Evolutionary conservation across 1,140 invertebrate species (phyloP), one percentile per base, ranked within the genome.

Genomic region (Drosophila kurseongensis): DNA sequence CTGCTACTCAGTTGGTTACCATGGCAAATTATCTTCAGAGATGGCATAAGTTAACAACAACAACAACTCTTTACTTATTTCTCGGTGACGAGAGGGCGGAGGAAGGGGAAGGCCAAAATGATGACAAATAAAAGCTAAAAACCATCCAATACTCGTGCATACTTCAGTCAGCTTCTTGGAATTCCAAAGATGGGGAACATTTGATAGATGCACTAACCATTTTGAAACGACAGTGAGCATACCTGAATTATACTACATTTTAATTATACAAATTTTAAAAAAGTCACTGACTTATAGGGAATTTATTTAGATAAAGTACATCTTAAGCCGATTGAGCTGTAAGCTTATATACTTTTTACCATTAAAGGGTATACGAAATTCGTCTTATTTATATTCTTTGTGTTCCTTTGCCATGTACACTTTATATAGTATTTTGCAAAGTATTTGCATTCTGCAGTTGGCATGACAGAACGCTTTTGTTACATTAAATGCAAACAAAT

Each of bases 1-100:
- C 77, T 63, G 66, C 77, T 74, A 74, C 77, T 75, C 59, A 67
- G 82, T 78, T 86, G 63, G 82, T 85, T 67, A 75, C 82, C 82
- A 85, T 85, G 74, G 81, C 78, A 86, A 85, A 85, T 86, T 85
- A 85, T 85, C 81, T 86, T 86, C 75, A 78, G 78, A 81, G 82
- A 78, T 85, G 81, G 78, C 82, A 85, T 85, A 85, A 85, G 81
- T 85, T 86, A 85, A 85, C 78, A 85, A 76, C 72, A 71, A 42
- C 72, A 73, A 54, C 57, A 55, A 38, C 63, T 75, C 63, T 72
- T 67, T 80, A 67, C 73, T 74, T 85, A 68, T 84, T 80, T 85
- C 54, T 55, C 45, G 51, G 54, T 41, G 27, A 69, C 14, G 12
- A 50, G 52, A 18, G 12, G 51, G 14, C 18, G 45, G n/a, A 32